These are phyloP conservation scores for Melitaea cinxia DNA, from an alignment of 1,140 invertebrate species.

Conservation along the genomic window DNA sequence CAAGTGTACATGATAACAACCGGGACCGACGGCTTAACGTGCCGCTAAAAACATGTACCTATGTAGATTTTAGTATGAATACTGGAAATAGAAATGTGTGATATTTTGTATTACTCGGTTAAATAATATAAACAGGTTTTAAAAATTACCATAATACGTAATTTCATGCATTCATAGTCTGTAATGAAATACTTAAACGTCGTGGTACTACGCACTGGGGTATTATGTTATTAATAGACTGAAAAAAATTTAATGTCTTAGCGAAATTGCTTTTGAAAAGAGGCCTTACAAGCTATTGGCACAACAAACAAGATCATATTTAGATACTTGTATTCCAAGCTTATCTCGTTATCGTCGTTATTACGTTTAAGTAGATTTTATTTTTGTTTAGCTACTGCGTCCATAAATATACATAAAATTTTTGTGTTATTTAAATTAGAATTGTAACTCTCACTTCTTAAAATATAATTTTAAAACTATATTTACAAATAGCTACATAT, in stretches of 20 bases:
- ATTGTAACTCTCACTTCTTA: too few species aligned
- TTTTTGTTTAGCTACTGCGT: too few species aligned
- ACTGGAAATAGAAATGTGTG: too few species aligned
- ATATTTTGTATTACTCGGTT: too few species aligned
- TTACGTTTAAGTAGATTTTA: background rate
- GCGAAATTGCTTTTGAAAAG: background rate
- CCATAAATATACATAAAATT: too few species aligned
- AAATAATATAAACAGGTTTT: background rate
- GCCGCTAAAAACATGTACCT: too few species aligned
- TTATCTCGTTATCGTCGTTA: background rate
- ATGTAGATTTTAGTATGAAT: too few species aligned
- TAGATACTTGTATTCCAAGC: background rate
- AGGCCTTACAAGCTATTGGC: background rate
- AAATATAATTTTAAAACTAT: too few species aligned
- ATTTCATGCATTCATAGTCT: slow-evolving; percentile 4
- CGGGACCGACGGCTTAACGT: too few species aligned
- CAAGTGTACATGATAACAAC: too few species aligned
- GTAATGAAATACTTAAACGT: slow-evolving; percentile 3
- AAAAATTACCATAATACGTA: slow-evolving; percentile 5
- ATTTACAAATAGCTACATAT: too few species aligned
- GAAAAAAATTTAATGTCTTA: background rate
- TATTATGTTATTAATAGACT: slow-evolving; percentile 4
- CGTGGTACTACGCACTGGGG: background rate
- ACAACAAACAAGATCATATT: background rate
- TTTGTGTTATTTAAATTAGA: too few species aligned